Evolutionary conservation across 2,888 invertebrate genomes (phyloP).

Genomic region (Augiades crinisus): DNA sequence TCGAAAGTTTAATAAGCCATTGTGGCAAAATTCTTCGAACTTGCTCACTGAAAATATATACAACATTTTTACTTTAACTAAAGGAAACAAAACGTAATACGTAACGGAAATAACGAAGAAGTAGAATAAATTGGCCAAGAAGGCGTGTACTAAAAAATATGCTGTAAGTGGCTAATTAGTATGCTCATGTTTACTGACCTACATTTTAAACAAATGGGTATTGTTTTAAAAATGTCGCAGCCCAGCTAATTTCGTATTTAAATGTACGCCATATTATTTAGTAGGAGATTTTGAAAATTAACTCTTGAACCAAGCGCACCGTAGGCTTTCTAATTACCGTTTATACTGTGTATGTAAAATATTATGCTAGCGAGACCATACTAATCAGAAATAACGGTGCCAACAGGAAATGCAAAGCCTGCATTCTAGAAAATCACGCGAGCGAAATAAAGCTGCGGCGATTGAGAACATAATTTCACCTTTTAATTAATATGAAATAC

Average conservation of each 20-base stretch:
- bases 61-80: not conserved
- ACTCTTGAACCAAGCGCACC: slow-evolving; percentile 1
- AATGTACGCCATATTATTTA: slow-evolving; percentile 16
- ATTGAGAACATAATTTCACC: not conserved
- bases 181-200: slow-evolving; percentile 19
- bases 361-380: not conserved
- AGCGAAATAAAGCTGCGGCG: slow-evolving; percentile 2
- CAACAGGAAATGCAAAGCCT: slow-evolving; percentile 12
- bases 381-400: slow-evolving; percentile 22
- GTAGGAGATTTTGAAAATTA: slow-evolving; percentile 19
- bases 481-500: slow-evolving; percentile 13
- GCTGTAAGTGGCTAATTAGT: slow-evolving; percentile 20
- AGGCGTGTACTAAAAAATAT: slow-evolving; percentile 12
- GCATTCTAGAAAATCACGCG: slow-evolving; percentile 11
- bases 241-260: slow-evolving; percentile 11
- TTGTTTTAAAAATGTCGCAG: slow-evolving; percentile 19
- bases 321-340: slow-evolving; percentile 11
- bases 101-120: slow-evolving; percentile 10
- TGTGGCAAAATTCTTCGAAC: no score
- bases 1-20: no score
- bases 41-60: not conserved
- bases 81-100: not conserved
- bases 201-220: slow-evolving; percentile 18
- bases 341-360: slow-evolving; percentile 3
- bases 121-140: slow-evolving; percentile 15